A percentile compares a stretch with the other conserved stretches of the same genome.
These are phyloP conservation scores for Habrosyne pyritoides DNA, from an alignment of 2,888 invertebrate species.

Conservation along the genomic window DNA sequence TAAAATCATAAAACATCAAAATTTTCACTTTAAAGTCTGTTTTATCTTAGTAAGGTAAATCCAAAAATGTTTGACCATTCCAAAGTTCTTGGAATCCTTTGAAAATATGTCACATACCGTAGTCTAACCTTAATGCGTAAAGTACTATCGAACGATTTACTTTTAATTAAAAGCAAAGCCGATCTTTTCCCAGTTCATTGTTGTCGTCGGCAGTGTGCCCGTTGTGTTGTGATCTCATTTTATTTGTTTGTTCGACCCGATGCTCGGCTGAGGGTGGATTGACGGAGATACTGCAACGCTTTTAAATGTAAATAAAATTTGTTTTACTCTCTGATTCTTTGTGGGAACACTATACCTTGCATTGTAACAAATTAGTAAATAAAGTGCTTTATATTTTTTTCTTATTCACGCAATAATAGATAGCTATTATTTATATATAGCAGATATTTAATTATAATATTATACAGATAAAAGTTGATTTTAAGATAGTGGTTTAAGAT, in stretches of 20 bases:
- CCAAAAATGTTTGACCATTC: not conserved
- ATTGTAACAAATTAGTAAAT: not conserved
- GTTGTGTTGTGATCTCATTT: conserved; percentile 50
- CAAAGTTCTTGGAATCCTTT: no score
- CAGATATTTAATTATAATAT: no score
- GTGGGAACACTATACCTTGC: conserved; percentile 27
- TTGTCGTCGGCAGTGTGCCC: conserved; percentile 39
- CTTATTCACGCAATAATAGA: no score
- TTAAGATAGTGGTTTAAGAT: no score
- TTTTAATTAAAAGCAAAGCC: conserved; percentile 9
- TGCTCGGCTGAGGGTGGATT: conserved; percentile 43
- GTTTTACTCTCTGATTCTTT: conserved; percentile 32
- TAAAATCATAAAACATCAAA: no score
- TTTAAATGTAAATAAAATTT: conserved; percentile 51
- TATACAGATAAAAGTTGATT: no score
- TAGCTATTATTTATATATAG: no score
- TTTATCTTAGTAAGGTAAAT: not conserved
- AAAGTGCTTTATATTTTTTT: conserved; percentile 11
- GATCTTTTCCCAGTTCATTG: conserved; percentile 52
- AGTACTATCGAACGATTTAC: conserved; percentile 20
- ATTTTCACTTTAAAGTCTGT: no score
- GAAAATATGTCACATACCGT: conserved; percentile 23
- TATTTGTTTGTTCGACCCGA: conserved; percentile 53
- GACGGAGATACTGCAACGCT: conserved; percentile 52
- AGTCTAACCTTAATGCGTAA: conserved; percentile 35